These are phyloP conservation scores for Onychomys arenicola DNA, from an alignment of 2,797 vertebrate genomes.

Conservation along the genomic window DNA sequence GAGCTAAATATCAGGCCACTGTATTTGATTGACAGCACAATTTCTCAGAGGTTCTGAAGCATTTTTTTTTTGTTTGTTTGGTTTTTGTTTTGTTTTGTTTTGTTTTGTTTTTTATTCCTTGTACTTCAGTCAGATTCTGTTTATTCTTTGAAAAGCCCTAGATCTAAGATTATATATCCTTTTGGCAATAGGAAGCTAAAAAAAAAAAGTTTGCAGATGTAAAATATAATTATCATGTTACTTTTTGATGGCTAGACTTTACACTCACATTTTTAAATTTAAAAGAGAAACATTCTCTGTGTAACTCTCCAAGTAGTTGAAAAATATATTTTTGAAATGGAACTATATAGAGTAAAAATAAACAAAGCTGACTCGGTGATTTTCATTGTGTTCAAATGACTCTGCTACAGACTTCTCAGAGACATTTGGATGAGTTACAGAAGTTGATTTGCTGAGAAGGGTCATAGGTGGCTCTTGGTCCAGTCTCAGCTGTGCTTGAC, in stretches of 20 bases:
- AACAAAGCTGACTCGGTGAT: neutral
- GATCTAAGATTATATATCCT: neutral
- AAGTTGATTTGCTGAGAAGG: neutral
- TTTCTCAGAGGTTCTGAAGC: slow-evolving; percentile 41
- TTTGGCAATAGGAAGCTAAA: slow-evolving; percentile 15
- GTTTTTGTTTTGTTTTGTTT: too few relatives aligned
- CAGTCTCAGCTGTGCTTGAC: neutral
- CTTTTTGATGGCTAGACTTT: slow-evolving; percentile 44
- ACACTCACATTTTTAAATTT: neutral
- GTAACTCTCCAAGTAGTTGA: neutral
- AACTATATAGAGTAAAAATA: slow-evolving; percentile 10
- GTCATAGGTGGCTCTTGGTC: neutral
- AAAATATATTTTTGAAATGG: slow-evolving; percentile 13
- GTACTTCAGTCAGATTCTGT: slow-evolving; percentile 22
- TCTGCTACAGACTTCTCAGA: neutral
- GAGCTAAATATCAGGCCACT: slow-evolving; percentile 69
- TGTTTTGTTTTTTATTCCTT: neutral
- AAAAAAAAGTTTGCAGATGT: slow-evolving; percentile 28
- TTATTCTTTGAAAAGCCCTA: slow-evolving; percentile 52
- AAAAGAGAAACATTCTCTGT: neutral
- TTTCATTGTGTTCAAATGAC: neutral
- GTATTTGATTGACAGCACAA: slow-evolving; percentile 50
- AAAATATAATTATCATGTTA: slow-evolving; percentile 11
- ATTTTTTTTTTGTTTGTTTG: neutral
- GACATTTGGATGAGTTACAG: neutral